Percentiles rank a stretch among this genome's conserved stretches.
Evolutionary conservation across 1,140 invertebrate species (phyloP).

Genomic region (Tyrophagus putrescentiae): DNA sequence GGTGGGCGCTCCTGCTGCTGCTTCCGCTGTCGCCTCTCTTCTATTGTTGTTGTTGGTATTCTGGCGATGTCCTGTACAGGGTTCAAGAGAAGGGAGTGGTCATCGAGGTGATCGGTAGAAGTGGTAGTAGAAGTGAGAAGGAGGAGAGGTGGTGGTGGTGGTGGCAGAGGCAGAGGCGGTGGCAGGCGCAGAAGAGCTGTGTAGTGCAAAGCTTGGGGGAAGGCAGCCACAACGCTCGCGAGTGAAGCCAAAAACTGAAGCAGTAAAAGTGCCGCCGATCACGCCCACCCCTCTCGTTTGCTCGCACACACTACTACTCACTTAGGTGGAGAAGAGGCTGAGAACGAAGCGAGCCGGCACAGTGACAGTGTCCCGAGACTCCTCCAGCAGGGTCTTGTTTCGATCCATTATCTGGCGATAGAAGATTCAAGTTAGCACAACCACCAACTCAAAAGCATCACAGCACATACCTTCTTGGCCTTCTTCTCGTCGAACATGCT

Average conservation of each 20-base stretch:
- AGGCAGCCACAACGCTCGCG: background rate
- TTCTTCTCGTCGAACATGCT: conserved; percentile 47
- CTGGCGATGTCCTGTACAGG: too few relatives aligned
- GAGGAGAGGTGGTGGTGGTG: background rate
- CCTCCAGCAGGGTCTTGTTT: conserved; percentile 72
- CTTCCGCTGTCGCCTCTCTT: too few relatives aligned
- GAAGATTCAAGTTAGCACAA: background rate
- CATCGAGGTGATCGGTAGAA: background rate
- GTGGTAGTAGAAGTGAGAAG: background rate
- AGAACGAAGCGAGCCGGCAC: conserved; percentile 78
- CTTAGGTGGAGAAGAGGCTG: conserved; percentile 64
- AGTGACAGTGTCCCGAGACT: conserved; percentile 73
- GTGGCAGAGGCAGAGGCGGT: background rate
- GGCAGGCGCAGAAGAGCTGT: background rate
- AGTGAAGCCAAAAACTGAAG: too few relatives aligned
- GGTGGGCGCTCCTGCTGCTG: too few relatives aligned
- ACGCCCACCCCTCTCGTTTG: too few relatives aligned
- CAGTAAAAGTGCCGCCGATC: too few relatives aligned
- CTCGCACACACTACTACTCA: conserved; percentile 37
- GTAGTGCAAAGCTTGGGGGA: background rate
- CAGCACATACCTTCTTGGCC: conserved; percentile 48
- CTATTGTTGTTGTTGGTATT: too few relatives aligned
- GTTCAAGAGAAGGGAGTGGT: background rate
- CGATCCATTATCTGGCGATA: conserved; percentile 50
- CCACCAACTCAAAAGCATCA: background rate